Percentiles rank a stretch among this genome's conserved stretches.
phyloP scores from a whole-genome alignment of 2,797 vertebrate genomes.

The Myiotriccus ornatus region DNA sequence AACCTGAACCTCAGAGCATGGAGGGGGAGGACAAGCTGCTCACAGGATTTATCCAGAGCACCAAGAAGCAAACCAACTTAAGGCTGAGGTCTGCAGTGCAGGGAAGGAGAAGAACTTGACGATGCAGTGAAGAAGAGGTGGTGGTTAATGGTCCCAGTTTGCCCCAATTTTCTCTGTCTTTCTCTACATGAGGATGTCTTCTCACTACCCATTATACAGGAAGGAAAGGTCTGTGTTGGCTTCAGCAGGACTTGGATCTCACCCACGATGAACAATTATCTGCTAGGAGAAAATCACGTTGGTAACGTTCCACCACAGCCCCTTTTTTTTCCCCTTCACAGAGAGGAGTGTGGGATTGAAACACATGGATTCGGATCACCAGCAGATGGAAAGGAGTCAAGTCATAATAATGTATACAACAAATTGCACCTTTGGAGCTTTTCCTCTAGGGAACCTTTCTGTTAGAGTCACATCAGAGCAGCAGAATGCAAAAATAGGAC shows the following conservation, averaged over 20 bases:
- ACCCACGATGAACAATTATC: not conserved
- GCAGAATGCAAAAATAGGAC: not conserved
- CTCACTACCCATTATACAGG: not conserved
- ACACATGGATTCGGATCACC: rapidly evolving
- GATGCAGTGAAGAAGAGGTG: not conserved
- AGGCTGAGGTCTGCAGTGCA: not conserved
- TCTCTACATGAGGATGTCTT: not conserved
- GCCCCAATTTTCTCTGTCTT: rapidly evolving
- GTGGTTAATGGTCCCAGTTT: not conserved
- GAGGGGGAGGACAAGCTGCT: not conserved
- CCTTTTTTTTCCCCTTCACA: not conserved
- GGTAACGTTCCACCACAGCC: not conserved
- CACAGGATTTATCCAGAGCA: not conserved
- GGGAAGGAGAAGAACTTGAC: not conserved
- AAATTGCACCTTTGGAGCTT: not conserved
- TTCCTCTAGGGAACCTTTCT: not conserved
- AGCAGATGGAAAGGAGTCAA: not conserved
- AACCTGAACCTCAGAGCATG: rapidly evolving
- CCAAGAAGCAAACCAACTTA: not conserved
- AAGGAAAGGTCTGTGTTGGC: not conserved
- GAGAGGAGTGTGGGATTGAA: not conserved
- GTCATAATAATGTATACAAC: not conserved
- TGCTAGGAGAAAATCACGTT: rapidly evolving
- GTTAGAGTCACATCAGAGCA: not conserved
- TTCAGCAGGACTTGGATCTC: not conserved